Evolutionary conservation across 2,888 invertebrate genomes (phyloP), one percentile per base, ranked within the genome.

Genomic region (Oxyteleia sp.): DNA sequence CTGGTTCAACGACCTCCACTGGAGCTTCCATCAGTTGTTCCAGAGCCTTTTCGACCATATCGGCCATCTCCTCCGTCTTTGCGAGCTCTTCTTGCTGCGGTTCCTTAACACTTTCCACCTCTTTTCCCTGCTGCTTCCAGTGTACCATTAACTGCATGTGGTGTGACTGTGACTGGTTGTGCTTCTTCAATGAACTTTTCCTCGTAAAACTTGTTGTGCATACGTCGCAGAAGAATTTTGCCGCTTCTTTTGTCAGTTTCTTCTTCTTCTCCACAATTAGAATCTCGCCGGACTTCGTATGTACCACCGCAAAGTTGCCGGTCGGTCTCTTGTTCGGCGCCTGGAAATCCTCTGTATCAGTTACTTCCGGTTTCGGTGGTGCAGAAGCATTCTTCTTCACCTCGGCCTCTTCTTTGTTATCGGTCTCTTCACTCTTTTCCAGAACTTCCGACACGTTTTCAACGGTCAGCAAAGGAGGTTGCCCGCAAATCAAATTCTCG

Each of bases 91-190:
- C 43, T 32, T n/a, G 15, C 23, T 32, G n/a, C n/a, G n/a, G n/a
- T 11, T 66, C 47, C 11, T 68, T n/a, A n/a, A 20, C 16, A n/a
- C n/a, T 35, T 20, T 43, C 61, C 32, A 35, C 29, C 2, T 53
- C 38, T 20, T 82, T 45, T 1, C 32, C 38, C 8, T 53, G 51
- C 4, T 66, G 51, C n/a, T 83, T 51, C n/a, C 13, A 86, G 20
- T 80, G 85, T 38, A 89, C 89, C 0, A 87, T 26, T 0, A 90
- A 11, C 61, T 93, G 93, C 2, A 90, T 15, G 10, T 91, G 64
- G 82, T 93, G 93, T 0, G 92, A 93, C 61, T 93, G 93, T 3
- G 93, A 93, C n/a, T 86, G 86, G 71, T 92, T 93, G 71, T 93
- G 93, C 45, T 93, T 93, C 32, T 93, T 93, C 53, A 93, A 64